These are phyloP conservation scores for Pseudorhiza aurosa DNA, from an alignment of 30 jellyfish, hydroid and myxozoan genomes.

Conservation along the genomic window DNA sequence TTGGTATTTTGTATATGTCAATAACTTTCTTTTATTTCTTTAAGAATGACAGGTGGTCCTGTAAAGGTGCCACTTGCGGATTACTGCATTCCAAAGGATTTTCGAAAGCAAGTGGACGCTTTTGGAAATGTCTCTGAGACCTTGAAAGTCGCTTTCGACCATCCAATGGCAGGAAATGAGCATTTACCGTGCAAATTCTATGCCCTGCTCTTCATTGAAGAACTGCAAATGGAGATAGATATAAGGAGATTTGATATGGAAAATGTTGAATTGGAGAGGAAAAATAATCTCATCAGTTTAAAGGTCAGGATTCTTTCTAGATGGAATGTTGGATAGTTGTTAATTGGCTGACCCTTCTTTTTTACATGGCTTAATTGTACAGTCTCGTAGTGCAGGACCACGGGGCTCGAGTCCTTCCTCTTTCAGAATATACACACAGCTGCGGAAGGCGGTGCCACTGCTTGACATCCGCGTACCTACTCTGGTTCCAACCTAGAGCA, in stretches of 20 bases:
- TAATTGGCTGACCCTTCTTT: too few relatives aligned
- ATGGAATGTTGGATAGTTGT: too few relatives aligned
- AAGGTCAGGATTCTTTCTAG: conserved; percentile 32
- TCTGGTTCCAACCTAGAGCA: too few relatives aligned
- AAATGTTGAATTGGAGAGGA: neutral
- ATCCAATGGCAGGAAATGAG: neutral
- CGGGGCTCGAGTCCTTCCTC: too few relatives aligned
- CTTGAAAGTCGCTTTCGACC: neutral
- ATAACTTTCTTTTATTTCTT: too few relatives aligned
- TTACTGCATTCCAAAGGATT: neutral
- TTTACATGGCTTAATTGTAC: too few relatives aligned
- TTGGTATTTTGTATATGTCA: too few relatives aligned
- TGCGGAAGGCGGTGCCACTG: too few relatives aligned
- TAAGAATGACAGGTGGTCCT: neutral
- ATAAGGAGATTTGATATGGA: conserved; percentile 19
- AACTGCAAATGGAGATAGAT: conserved; percentile 60
- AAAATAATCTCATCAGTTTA: neutral
- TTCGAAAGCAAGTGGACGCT: conserved; percentile 16
- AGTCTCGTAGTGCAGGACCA: too few relatives aligned
- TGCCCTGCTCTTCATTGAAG: conserved; percentile 45
- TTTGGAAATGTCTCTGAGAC: conserved; percentile 23
- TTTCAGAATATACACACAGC: too few relatives aligned
- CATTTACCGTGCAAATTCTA: conserved; percentile 9
- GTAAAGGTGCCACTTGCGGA: neutral
- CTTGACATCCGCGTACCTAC: too few relatives aligned